Evolutionary conservation across 2,888 invertebrate species (phyloP).

Genomic region (Pristionchus exspectatus): DNA sequence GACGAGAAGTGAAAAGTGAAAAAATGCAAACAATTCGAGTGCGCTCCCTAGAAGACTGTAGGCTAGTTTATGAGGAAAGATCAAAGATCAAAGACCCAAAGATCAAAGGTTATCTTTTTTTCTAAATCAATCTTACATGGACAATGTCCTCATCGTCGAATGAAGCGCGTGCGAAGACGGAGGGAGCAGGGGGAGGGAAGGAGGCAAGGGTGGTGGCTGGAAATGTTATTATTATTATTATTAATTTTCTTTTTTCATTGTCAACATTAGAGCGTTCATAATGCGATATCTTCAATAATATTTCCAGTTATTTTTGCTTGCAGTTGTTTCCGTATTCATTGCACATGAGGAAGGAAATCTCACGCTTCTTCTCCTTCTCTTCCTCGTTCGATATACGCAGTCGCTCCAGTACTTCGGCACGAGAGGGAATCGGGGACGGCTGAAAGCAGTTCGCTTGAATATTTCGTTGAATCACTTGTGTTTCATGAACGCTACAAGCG

Average conservation of each 20-base stretch:
- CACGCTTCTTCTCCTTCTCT: slow-evolving; percentile 1
- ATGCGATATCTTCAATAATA: no score
- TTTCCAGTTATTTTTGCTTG: no score
- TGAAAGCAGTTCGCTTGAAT: neutral
- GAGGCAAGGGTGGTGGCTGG: slow-evolving; percentile 11
- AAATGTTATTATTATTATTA: no score
- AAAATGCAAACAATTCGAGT: neutral
- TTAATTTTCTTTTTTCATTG: no score
- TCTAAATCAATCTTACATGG: slow-evolving; percentile 8
- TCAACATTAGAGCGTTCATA: no score
- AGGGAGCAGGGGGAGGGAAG: slow-evolving; percentile 7
- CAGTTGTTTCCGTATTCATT: no score
- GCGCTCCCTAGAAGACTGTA: no score
- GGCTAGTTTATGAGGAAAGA: no score
- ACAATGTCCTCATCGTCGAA: slow-evolving; percentile 52
- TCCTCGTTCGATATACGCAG: neutral
- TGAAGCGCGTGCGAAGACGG: neutral
- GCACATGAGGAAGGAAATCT: neutral
- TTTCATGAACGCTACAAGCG: neutral
- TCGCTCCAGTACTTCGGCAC: slow-evolving; percentile 34
- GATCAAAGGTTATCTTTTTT: no score
- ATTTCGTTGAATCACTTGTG: neutral
- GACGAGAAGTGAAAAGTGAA: neutral
- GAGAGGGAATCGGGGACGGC: slow-evolving; percentile 34
- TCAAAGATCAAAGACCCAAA: no score